phyloP scores from a whole-genome alignment of 1,140 invertebrate species.

The Eufriesea mexicana region DNA sequence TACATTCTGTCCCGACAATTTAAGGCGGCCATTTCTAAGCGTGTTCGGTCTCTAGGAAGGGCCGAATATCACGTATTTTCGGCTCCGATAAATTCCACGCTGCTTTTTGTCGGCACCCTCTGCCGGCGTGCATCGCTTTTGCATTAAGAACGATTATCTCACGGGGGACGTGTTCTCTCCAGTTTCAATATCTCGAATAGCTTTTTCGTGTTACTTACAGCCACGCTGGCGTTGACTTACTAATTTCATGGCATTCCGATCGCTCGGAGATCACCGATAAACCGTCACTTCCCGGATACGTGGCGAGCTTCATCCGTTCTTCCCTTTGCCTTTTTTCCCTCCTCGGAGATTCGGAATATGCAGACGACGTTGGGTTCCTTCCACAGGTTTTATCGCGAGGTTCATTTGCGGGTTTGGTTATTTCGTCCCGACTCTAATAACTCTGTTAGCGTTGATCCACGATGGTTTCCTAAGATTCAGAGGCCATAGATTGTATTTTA shows the following conservation, averaged over 20 bases:
- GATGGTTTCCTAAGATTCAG: no score
- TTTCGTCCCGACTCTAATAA: no score
- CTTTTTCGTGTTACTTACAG: conserved; percentile 56
- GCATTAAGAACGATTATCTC: conserved; percentile 51
- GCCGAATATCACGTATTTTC: conserved; percentile 47
- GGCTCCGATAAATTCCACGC: conserved; percentile 47
- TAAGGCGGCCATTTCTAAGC: conserved; percentile 39
- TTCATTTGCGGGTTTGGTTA: no score
- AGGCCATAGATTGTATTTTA: no score
- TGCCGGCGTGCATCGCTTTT: conserved; percentile 21
- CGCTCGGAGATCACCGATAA: conserved; percentile 11
- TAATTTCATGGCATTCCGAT: conserved; percentile 59
- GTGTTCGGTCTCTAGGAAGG: conserved; percentile 30
- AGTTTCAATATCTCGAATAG: conserved; percentile 53
- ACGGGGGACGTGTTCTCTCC: not conserved
- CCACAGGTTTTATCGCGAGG: no score
- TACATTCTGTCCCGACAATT: conserved; percentile 48
- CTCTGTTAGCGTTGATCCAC: no score
- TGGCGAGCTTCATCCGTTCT: not conserved
- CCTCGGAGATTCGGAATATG: no score
- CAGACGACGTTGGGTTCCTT: no score
- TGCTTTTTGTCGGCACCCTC: conserved; percentile 36
- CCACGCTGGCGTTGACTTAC: conserved; percentile 42
- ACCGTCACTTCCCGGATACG: not conserved
- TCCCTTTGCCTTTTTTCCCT: not conserved